Percentiles rank a stretch among this genome's conserved stretches.
Evolutionary conservation across 1,140 invertebrate genomes (phyloP).

Genomic region (Copidosoma floridanum): DNA sequence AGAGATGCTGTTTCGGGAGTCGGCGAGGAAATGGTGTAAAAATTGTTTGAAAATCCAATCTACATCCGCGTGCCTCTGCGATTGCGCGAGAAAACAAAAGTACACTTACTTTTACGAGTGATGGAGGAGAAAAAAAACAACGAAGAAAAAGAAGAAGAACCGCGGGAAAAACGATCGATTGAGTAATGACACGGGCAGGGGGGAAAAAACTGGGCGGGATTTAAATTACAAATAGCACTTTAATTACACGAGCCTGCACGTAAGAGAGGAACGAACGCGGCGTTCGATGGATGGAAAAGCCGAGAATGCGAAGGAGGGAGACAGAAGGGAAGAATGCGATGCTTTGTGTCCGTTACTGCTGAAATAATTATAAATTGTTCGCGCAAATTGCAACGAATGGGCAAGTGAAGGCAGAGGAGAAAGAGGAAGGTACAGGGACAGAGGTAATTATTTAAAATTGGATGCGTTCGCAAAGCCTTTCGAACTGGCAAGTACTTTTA

Average conservation of each 20-base stretch:
- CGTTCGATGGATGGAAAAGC: not conserved
- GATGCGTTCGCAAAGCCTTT: not conserved
- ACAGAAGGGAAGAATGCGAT: not conserved
- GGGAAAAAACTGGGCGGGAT: slow-evolving; percentile 6
- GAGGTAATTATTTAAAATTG: slow-evolving; percentile 5
- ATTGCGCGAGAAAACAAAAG: no score
- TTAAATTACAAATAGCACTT: slow-evolving; percentile 9
- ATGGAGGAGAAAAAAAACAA: no score
- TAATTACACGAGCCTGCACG: no score
- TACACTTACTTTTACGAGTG: no score
- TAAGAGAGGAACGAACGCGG: not conserved
- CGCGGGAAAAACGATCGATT: not conserved
- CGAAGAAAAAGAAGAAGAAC: not conserved
- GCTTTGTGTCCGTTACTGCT: slow-evolving; percentile 8
- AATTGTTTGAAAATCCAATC: slow-evolving; percentile 1
- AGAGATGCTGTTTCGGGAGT: no score
- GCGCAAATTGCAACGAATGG: not conserved
- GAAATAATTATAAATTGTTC: slow-evolving; percentile 13
- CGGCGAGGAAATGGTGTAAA: not conserved
- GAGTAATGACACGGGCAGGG: no score
- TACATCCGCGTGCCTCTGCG: not conserved
- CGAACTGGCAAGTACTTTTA: no score
- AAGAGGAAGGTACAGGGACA: not conserved
- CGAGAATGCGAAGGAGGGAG: not conserved
- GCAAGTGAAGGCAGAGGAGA: not conserved